phyloP scores from a whole-genome alignment of 2,888 invertebrate genomes.

The Pammene fasciana region DNA sequence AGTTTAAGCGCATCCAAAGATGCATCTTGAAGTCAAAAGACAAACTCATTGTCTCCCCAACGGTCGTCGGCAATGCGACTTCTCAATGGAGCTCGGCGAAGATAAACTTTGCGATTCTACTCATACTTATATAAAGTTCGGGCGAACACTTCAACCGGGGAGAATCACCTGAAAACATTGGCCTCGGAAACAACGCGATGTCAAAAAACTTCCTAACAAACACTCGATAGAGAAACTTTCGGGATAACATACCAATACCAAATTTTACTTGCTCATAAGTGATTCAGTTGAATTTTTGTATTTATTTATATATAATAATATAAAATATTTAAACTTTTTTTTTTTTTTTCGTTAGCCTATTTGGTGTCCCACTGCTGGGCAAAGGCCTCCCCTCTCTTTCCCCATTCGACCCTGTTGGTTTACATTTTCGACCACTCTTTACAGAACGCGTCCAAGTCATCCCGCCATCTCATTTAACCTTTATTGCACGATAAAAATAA shows the following conservation, averaged over 20 bases:
- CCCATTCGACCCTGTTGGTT: too few species aligned
- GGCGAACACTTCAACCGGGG: conserved; percentile 57
- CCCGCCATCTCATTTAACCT: too few species aligned
- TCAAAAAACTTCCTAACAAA: conserved; percentile 62
- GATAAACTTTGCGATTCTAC: conserved; percentile 68
- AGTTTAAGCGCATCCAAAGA: conserved; percentile 57
- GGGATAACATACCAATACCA: conserved; percentile 24
- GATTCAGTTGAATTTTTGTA: conserved; percentile 4
- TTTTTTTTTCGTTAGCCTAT: too few species aligned
- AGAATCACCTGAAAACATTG: conserved; percentile 68
- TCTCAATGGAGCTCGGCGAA: conserved; percentile 63
- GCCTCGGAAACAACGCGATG: conserved; percentile 63
- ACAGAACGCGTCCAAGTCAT: too few species aligned
- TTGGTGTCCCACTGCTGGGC: too few species aligned
- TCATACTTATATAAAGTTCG: conserved; percentile 66
- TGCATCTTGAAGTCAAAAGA: conserved; percentile 68
- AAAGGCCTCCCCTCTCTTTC: too few species aligned
- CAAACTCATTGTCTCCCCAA: conserved; percentile 67
- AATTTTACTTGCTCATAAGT: conserved; percentile 17
- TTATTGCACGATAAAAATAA: too few species aligned
- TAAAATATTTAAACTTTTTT: too few species aligned
- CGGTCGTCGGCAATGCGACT: conserved; percentile 65
- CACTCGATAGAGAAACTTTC: conserved; percentile 46
- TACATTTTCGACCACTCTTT: too few species aligned
- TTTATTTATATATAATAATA: too few species aligned